Conservation (phyloP, 2,888 invertebrate species). For the Dryococelus australis region DNA sequence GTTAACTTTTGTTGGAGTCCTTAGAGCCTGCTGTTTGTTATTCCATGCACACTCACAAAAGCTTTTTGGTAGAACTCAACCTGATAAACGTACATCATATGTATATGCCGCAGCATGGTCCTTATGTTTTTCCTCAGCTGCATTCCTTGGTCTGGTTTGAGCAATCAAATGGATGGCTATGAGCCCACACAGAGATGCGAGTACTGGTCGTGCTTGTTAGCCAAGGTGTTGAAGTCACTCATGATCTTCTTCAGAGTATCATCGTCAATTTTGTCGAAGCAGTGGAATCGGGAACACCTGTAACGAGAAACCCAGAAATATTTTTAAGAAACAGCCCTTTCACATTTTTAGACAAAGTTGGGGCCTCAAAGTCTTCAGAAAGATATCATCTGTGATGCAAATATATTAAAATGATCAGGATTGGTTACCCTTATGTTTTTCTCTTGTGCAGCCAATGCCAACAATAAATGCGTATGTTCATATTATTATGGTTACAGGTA, state of each 20-base stretch:
- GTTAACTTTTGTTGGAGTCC: not conserved
- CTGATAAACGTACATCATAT: not conserved
- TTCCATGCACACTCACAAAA: not conserved
- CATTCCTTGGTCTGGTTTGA: not conserved
- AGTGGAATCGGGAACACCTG: conserved; percentile 19
- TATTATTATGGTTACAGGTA: no score
- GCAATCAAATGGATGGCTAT: not conserved
- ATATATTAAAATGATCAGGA: no score
- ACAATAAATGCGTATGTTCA: no score
- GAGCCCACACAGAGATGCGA: not conserved
- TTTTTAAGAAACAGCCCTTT: no score
- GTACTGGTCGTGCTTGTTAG: not conserved
- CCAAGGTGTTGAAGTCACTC: not conserved
- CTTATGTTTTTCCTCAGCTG: not conserved
- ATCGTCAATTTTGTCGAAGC: not conserved
- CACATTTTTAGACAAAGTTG: no score
- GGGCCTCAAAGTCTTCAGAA: no score
- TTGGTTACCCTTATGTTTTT: no score
- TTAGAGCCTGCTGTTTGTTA: not conserved
- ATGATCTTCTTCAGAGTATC: not conserved
- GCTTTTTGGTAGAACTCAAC: not conserved
- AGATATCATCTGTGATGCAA: no score
- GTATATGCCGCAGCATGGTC: not conserved
- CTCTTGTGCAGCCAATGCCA: no score
- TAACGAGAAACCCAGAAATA: not conserved